phyloP scores from a whole-genome alignment of 2,888 invertebrate species.

The Lymantria dispar region DNA sequence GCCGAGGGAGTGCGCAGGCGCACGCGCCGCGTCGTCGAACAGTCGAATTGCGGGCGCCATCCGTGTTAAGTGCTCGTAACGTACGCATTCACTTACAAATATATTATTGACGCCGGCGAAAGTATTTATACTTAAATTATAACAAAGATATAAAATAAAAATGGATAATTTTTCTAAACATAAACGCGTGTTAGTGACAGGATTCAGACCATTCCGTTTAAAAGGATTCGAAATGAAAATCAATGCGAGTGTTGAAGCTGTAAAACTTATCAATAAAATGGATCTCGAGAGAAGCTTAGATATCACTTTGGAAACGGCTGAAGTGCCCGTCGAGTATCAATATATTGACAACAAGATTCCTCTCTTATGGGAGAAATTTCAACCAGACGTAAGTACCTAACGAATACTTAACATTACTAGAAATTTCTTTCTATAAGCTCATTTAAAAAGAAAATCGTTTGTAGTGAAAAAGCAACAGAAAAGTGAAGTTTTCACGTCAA shows the following conservation, averaged over 20 bases:
- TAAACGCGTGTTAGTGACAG: conserved; percentile 1
- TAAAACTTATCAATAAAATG: not conserved
- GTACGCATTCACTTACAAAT: too few species aligned
- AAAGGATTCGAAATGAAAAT: not conserved
- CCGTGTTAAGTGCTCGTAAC: too few species aligned
- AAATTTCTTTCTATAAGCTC: too few species aligned
- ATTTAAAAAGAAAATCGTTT: too few species aligned
- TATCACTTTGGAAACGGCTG: not conserved
- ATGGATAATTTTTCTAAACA: conserved; percentile 41
- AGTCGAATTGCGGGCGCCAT: too few species aligned
- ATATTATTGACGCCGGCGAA: too few species aligned
- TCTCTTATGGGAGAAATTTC: not conserved
- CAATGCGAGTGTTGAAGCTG: conserved; percentile 2
- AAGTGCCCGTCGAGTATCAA: conserved; percentile 1
- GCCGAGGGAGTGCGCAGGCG: too few species aligned
- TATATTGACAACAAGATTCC: not conserved
- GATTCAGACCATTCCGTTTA: not conserved
- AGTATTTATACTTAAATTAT: too few species aligned
- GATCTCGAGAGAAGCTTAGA: not conserved
- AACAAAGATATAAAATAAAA: conserved; percentile 34
- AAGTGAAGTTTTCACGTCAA: too few species aligned
- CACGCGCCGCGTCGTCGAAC: too few species aligned
- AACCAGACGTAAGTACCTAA: conserved; percentile 5
- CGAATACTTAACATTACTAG: too few species aligned
- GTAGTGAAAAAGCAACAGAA: too few species aligned